Conservation (phyloP, 2,797 vertebrate genomes). For the Gallirallus australis region DNA sequence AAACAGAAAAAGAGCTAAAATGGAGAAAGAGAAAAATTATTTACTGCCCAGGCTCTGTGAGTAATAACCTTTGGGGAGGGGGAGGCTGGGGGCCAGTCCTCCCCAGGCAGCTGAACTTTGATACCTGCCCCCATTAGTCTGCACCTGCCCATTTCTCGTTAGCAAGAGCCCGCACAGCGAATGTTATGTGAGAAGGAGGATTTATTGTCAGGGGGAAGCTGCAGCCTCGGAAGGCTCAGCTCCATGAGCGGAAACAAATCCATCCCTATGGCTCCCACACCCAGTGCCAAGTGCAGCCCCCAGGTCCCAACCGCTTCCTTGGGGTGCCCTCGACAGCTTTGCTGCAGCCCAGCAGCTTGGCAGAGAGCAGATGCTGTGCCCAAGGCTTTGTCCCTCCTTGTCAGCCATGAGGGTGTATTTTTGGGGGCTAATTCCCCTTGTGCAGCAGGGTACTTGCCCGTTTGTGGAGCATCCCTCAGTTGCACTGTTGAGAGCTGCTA, state of each 20-base stretch:
- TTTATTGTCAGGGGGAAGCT: not conserved
- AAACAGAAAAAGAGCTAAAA: not conserved
- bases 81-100: not conserved
- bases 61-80: not conserved
- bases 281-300: accelerated
- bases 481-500: accelerated
- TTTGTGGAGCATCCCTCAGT: not conserved
- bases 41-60: not conserved
- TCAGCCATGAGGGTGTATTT: not conserved
- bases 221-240: not conserved
- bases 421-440: not conserved
- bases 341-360: not conserved
- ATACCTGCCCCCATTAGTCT: not conserved
- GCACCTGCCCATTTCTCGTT: not conserved
- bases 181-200: not conserved
- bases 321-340: not conserved
- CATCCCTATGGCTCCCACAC: not conserved
- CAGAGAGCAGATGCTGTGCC: accelerated
- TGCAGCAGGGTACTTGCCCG: accelerated
- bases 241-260: not conserved
- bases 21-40: not conserved
- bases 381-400: not conserved
- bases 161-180: not conserved
- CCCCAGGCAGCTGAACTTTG: not conserved
- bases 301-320: accelerated